Evolutionary conservation across 2,113 vertebrate genomes (phyloP).

Genomic region (Anoplopoma fimbria): DNA sequence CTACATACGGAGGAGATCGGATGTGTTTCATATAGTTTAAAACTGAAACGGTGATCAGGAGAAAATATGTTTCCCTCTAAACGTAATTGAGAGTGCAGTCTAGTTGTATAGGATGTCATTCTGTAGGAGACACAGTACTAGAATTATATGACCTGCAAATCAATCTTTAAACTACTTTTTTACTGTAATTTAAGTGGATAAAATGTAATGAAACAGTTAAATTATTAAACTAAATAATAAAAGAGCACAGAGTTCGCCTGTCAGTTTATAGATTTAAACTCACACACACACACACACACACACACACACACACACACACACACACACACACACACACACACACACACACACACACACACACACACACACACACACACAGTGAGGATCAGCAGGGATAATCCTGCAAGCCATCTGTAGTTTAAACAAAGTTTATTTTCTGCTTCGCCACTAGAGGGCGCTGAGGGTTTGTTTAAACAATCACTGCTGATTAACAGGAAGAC

Average conservation of each 20-base stretch:
- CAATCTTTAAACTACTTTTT: neutral
- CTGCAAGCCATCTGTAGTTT: conserved; percentile 52
- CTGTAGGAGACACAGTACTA: no score
- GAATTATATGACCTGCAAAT: no score
- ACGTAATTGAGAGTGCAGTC: no score
- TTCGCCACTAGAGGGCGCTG: conserved; percentile 51
- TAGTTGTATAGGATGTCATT: no score
- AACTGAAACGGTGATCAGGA: no score
- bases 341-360: conserved; percentile 31
- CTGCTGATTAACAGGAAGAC: neutral
- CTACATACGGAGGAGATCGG: no score
- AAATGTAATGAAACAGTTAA: neutral
- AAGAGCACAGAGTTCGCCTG: neutral
- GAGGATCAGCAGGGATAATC: conserved; percentile 71
- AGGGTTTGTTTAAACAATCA: neutral
- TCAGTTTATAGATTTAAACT: no score
- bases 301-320: conserved; percentile 23
- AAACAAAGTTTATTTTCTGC: neutral
- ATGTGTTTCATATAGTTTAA: no score
- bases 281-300: conserved; percentile 27
- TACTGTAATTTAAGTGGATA: no score
- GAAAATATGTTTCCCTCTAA: no score
- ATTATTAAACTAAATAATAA: neutral
- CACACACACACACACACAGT: conserved; percentile 27
- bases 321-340: conserved; percentile 21